Evolutionary conservation across 2,888 invertebrate species (phyloP), one percentile per base, ranked within the genome.

Genomic region (Xanthorhoe designata): DNA sequence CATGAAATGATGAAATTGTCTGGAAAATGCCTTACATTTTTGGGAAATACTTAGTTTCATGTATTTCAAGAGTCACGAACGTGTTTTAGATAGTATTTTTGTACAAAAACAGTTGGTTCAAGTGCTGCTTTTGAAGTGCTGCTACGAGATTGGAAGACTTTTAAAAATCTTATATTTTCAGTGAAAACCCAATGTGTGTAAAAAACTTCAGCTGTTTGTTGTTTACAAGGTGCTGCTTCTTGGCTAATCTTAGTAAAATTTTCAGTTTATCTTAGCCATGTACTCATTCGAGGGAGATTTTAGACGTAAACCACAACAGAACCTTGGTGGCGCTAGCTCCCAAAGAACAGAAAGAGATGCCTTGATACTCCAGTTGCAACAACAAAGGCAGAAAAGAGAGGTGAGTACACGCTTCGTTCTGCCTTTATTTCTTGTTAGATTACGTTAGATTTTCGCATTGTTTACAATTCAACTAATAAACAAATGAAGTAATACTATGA

Each of bases 211-310:
- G 88, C 87, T 87, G 86, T 86, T 81, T 85, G 62, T 75, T 88
- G 86, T 88, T 88, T 85, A 86, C 85, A 78, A 81, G 74, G 70
- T 72, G 64, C 69, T 71, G 73, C 18, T 62, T 54, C 32, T 51
- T 69, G 51, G 3, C 6, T 6, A 38, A 54, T 10, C 18, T 18
- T 66, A 19, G 17, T 61, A 55, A 24, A 38, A 38, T 29, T 32
- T 17, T 38, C 51, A 7, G 45, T 64, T 68, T 49, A 69, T 85
- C 85, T 68, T 70, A 88, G 87, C 72, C 68, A 95, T 95, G 95
- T 95, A 95, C 88, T 95, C 97, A 81, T 99, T 99, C 86, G 98
- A 99, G 87, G 99, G 99, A 63, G 97, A 98, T 85, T 97, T 96
- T 85, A 95, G 97, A 81, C 95, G 97, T 57, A 96, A 95, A 87